Conservation (phyloP, 2,888 invertebrate genomes). For the Hecatera dysodea region DNA sequence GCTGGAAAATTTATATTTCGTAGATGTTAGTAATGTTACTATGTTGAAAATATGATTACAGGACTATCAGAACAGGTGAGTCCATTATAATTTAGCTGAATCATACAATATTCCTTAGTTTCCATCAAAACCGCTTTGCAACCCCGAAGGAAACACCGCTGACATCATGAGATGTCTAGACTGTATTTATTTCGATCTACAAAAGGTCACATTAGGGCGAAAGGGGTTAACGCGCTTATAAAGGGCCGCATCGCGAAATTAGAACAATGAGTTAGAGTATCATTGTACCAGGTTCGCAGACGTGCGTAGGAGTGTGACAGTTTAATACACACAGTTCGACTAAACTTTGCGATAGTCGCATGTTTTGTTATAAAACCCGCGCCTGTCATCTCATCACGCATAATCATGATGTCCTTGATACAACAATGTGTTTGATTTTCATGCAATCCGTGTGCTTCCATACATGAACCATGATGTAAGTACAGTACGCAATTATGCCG, state of each 20-base stretch:
- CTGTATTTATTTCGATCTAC: neutral
- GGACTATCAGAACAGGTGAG: neutral
- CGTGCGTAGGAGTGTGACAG: conserved; percentile 72
- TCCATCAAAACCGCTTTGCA: too few relatives aligned
- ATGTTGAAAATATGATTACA: conserved; percentile 1
- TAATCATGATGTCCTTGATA: conserved; percentile 51
- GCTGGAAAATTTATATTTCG: neutral
- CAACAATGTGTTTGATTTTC: conserved; percentile 43
- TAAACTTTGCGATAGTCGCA: conserved; percentile 68
- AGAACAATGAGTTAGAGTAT: conserved; percentile 45
- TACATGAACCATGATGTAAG: conserved; percentile 60
- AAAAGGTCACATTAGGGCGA: conserved; percentile 22
- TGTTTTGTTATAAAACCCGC: conserved; percentile 73
- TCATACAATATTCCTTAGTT: too few relatives aligned
- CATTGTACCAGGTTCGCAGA: conserved; percentile 74
- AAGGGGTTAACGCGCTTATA: conserved; percentile 39
- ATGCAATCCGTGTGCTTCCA: conserved; percentile 34
- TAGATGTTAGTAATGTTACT: neutral
- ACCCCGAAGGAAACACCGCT: neutral
- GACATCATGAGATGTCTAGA: conserved; percentile 19
- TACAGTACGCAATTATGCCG: conserved; percentile 43
- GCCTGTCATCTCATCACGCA: conserved; percentile 44
- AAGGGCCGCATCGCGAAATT: conserved; percentile 48
- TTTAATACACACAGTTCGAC: conserved; percentile 65
- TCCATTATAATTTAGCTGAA: neutral